Evolutionary conservation across 2,113 vertebrate species (phyloP).

Genomic region (Microcebus jonahi): DNA sequence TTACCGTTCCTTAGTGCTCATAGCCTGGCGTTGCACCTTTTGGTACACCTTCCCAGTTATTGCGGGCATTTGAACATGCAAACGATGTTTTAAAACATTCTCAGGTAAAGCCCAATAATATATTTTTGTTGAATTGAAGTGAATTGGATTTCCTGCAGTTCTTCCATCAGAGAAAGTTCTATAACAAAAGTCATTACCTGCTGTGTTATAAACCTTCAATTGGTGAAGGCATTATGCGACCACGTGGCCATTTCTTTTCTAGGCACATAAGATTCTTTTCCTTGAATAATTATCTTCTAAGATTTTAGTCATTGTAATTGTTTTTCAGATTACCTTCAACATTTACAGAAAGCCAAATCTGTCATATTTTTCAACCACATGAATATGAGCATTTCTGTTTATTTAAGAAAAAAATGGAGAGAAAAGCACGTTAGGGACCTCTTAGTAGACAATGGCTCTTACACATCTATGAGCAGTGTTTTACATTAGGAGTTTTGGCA

Average conservation of each 20-base stretch:
- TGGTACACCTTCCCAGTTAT: neutral
- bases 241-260: neutral
- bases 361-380: neutral
- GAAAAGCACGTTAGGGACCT: neutral
- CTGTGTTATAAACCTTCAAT: neutral
- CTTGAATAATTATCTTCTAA: neutral
- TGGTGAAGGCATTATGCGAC: neutral
- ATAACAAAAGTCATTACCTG: neutral
- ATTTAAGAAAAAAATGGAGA: neutral
- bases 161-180: neutral
- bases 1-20: neutral
- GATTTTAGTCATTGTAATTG: neutral
- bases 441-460: neutral
- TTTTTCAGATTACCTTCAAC: slow-evolving; percentile 16
- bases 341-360: neutral
- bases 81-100: neutral
- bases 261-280: neutral
- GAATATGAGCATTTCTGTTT: neutral
- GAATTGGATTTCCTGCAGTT: neutral
- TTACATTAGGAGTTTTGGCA: neutral
- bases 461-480: neutral
- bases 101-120: neutral
- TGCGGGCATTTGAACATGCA: neutral
- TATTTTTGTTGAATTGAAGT: neutral
- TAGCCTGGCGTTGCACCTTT: fast-evolving